Evolutionary conservation across 1,140 invertebrate genomes (phyloP), one percentile per base, ranked within the genome.

Genomic region (Drosophila kohkoa): DNA sequence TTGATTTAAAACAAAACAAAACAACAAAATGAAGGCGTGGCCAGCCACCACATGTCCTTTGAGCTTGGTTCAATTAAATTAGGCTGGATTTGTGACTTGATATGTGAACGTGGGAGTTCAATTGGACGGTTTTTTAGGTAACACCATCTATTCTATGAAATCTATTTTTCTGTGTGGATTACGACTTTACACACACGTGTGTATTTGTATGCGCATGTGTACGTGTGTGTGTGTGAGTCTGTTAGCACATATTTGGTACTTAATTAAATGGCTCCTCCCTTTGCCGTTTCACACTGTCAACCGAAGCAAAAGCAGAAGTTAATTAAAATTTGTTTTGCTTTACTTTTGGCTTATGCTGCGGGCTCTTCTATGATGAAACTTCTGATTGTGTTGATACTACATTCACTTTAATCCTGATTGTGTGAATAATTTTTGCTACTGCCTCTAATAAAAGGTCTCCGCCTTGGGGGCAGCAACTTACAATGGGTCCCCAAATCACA

Each of bases 321-420:
- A 87, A 87, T 87, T 87, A 76, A 87, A 87, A 80, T 83, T 79
- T 83, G 77, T 80, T 88, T 83, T 88, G 63, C 58, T 83, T 87
- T 88, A 69, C 66, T 74, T 74, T 70, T 49, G 76, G 48, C 55
- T 41, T 67, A 41, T 55, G 67, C 77, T 83, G 83, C 73, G 63
- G 75, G 83, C 71, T 54, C n/a, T 45, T 43, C 60, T 65, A 55
- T 65, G 16, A 38, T 13, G 25, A 41, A 74, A 55, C 65, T 74
- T 55, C 51, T 25, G 38, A 52, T 55, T 54, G 57, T 46, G 41
- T 48, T 54, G 51, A 68, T 51, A 10, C 48, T 46, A 35, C 28
- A 45, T 16, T 54, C 28, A 49, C 43, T 41, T 57, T 69, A 74
- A 69, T 62, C 43, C 55, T 32, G n/a, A 60, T 74, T 62, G 49